Evolutionary conservation across 2,113 vertebrate genomes (phyloP).

Genomic region (Xenopus laevis): DNA sequence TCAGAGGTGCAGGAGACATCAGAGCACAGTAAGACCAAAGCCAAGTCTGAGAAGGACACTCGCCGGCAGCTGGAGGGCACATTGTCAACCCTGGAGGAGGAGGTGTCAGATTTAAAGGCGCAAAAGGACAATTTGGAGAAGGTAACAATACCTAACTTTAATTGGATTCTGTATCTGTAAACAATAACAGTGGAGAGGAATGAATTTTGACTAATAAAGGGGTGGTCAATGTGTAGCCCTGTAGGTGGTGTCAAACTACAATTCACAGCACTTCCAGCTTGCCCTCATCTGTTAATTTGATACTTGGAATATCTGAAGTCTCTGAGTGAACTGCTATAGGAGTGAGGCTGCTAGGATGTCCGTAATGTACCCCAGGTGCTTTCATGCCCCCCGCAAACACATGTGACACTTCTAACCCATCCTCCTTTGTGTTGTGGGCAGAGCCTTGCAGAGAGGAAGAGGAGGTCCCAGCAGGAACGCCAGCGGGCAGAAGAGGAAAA

Average conservation of each 20-base stretch:
- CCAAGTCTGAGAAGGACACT: conserved; percentile 81
- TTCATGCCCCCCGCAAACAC: too few species aligned
- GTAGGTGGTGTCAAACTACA: too few species aligned
- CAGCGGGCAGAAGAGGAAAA: conserved; percentile 82
- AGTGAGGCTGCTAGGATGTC: too few species aligned
- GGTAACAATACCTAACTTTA: conserved; percentile 55
- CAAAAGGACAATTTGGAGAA: conserved; percentile 82
- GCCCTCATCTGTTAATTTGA: too few species aligned
- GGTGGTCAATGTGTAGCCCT: too few species aligned
- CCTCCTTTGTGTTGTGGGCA: conserved; percentile 42
- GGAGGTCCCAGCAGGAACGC: conserved; percentile 79
- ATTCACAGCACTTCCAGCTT: too few species aligned
- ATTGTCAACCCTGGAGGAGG: conserved; percentile 75
- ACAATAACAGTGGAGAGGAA: not conserved
- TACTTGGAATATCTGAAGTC: too few species aligned
- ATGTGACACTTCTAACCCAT: too few species aligned
- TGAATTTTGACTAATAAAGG: too few species aligned
- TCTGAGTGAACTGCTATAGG: too few species aligned
- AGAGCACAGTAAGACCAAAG: conserved; percentile 66
- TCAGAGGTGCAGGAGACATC: conserved; percentile 78
- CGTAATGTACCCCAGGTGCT: too few species aligned
- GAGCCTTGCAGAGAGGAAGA: conserved; percentile 84
- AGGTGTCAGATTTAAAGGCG: conserved; percentile 73
- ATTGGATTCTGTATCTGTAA: fast-evolving
- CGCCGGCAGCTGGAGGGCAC: conserved; percentile 78